Base-by-base conservation (phyloP, 2,888 invertebrate species). In the Scaptomyza parva region DNA sequence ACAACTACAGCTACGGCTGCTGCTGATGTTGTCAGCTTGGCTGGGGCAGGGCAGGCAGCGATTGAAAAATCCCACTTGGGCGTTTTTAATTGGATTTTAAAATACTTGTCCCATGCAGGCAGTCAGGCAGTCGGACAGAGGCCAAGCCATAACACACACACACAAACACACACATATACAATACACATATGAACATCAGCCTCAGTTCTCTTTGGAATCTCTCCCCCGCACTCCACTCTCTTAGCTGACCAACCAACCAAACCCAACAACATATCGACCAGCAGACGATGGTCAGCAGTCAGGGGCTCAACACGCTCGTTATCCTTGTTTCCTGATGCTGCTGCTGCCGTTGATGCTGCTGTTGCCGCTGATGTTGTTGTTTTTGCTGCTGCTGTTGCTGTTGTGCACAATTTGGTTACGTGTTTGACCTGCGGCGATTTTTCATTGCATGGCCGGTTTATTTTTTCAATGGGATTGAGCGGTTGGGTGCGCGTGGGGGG, bases 51-150 rank as follows among this genome's bases (percentile, higher is more conserved):
- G 63, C 70, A 52, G 67, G 83, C 88, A 87, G 83, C 88, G 89
- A 89, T 90, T 90, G 89, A 89, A 89, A 88, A 89, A 81, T 89
- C 89, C 88, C 89, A 85, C 82, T 84, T 82, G 89, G 88, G 89
- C 87, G 88, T 90, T 89, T 91, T 91, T 91, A 91, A 91, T 91
- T 91, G 91, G 91, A 91, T 91, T 91, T 91, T 91, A 91, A 91
- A 91, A 90, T 89, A 90, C 91, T 90, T 85, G 76, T 80, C 75
- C 76, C 84, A 85, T 87, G 68, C 88, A 85, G 72, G 52, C 75
- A 48, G 62, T 50, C 67, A 60, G 43, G 18, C 63, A 26, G 47
- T 18, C 47, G 47, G 35, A 41, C 62, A 51, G 48, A 52, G 60
- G 48, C 52, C 77, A 61, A 60, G 84, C 65, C 78, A 85, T 76